Base-by-base conservation (phyloP, 1,140 invertebrate genomes). In the Macrocentrus cingulum region DNA sequence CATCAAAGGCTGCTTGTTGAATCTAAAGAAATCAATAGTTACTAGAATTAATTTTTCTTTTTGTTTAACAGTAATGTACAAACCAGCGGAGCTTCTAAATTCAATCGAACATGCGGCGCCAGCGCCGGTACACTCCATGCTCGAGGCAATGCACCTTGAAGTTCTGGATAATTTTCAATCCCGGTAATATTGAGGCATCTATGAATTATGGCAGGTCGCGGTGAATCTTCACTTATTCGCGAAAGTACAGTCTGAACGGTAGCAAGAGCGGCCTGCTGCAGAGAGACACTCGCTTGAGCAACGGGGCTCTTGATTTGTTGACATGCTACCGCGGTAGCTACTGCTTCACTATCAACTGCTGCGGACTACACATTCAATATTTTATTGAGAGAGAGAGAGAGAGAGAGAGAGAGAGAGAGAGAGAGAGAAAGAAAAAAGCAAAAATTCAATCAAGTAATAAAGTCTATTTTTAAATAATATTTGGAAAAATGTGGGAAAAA, bases 1-100 rank as follows among this genome's bases (percentile, higher is more conserved):
- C 88, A 70, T 93, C 91, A 75, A 94, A 91, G 8, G 90, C 87
- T 16, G 91, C 91, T 78, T 93, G 90, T 72, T 93, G 91, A 19
- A 93, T 65, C 83, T 84, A 44, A 20, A n/a, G 64, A 61, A 34
- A 65, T 49, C 23, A 59, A 52, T 55, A 16, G 50, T 25, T 39
- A 22, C 7, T 42, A 11, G 20, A 36, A 36, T 11, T 20, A 32
- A 18, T 39, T 8, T 42, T 11, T 7, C 29, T 25, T 22, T 49
- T 25, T 23, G 8, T 23, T 1, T 23, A 25, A 49, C 13, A 51
- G 42, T 37, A 8, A 54, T 18, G 9, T 61, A 74, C 69, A 9
- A 46, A 80, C 80, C 68, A 88, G 75, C 9, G 87, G 87, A 22
- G 87, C 84, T 64, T 86, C 83, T 15, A 89, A 77, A 49, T 81